Evolutionary conservation across 2,113 vertebrate species (phyloP), one percentile per base, ranked within the genome.

Genomic region (Myiagra hebetior): DNA sequence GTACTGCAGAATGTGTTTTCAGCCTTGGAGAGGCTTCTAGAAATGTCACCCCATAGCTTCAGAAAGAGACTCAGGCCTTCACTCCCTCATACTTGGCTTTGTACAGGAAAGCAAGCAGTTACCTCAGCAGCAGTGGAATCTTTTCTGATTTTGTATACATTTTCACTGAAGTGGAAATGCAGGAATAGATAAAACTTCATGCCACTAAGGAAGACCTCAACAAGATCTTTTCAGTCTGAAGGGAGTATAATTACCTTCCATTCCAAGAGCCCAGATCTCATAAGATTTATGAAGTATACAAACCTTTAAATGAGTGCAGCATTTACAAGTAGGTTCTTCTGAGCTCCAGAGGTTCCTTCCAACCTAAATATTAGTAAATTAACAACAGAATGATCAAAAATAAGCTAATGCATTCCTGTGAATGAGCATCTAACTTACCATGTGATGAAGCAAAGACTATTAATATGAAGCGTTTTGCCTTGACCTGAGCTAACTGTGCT

Each of bases 1-100:
- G 41, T 53, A 70, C 21, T 84, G 24, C n/a, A 76, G 37, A 9
- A 10, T 13, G 19, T 63, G 23, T 62, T 85, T 84, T 82, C 47
- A 39, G 47, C 72, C 35, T 23, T 64, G 44, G 70, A 47, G 23
- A 79, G 8, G 9, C 49, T 91, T 91, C 76, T 83, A 41, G 19
- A 85, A 69, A 21, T 3, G 20, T 44, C 2, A 7, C 33, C 30
- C 18, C 0, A 0, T 27, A 78, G 53, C 31, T 89, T 19, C 30
- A 81, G 42, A 30, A 68, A 16, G 23, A 31, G 26, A 33, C 20
- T 68, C 5, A 3, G 49, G 18, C 50, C n/a, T 59, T 78, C 31
- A 19, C 11, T 85, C 41, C 9, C 16, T 93, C 14, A 5, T 31
- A 12, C 23, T 79, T 56, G 56, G 35, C 53, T n/a, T 16, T 49